Percentiles rank a stretch among this genome's conserved stretches.
These are phyloP conservation scores for Agrilus planipennis DNA, from an alignment of 1,140 invertebrate genomes.

Conservation along the genomic window DNA sequence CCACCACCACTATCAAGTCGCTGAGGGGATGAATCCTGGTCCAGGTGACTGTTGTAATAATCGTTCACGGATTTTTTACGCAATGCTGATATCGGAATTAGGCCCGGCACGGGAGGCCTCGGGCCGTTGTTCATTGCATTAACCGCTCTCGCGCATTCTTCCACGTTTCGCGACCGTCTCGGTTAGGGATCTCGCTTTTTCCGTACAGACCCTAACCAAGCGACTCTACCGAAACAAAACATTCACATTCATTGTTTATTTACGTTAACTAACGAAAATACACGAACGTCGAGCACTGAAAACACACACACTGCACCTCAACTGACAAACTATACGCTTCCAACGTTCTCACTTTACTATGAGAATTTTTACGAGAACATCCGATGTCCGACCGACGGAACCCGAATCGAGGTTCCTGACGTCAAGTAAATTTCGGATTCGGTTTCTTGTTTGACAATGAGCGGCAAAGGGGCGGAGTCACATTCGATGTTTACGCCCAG, in stretches of 20 bases:
- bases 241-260: neutral
- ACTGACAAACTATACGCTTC: slow-evolving; percentile 16
- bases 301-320: slow-evolving; percentile 6
- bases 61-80: slow-evolving; percentile 20
- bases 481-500: slow-evolving; percentile 6
- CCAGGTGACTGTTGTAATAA: slow-evolving; percentile 13
- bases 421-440: slow-evolving; percentile 15
- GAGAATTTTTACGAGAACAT: slow-evolving; percentile 23
- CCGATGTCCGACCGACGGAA: slow-evolving; percentile 11
- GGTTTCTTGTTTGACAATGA: slow-evolving; percentile 22
- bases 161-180: neutral
- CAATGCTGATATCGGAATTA: slow-evolving; percentile 31
- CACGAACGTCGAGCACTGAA: slow-evolving; percentile 1
- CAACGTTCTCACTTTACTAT: slow-evolving; percentile 19
- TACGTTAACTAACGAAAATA: neutral
- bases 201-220: slow-evolving; percentile 8
- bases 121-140: slow-evolving; percentile 28
- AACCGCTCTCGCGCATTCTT: slow-evolving; percentile 10
- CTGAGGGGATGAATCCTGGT: slow-evolving; percentile 13
- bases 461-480: slow-evolving; percentile 18
- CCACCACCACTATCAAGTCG: too few species aligned
- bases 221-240: slow-evolving; percentile 1
- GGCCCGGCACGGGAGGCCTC: slow-evolving; percentile 31
- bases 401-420: slow-evolving; percentile 13
- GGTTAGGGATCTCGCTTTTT: too few species aligned